Conservation (phyloP, 2,888 invertebrate genomes). For the Drosophila percnosoma region DNA sequence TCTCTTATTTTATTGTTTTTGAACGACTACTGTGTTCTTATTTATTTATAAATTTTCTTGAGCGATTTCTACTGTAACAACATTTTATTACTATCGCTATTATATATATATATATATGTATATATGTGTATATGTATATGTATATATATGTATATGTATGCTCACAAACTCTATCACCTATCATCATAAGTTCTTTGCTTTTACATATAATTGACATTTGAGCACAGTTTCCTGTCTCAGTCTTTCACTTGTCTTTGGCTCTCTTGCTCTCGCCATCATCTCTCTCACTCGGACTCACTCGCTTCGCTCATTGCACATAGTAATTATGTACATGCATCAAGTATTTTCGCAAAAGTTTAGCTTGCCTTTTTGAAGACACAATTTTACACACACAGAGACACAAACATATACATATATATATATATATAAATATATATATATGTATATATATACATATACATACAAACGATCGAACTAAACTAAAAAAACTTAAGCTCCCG, state of each 20-base stretch:
- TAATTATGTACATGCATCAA: not conserved
- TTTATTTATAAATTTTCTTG: conserved; percentile 21
- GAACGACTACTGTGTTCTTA: not conserved
- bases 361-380: conserved; percentile 12
- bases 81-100: conserved; percentile 39
- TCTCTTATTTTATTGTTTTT: not conserved
- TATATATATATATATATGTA: not conserved
- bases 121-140: not conserved
- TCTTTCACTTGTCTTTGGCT: not conserved
- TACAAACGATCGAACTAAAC: conserved; percentile 64
- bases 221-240: conserved; percentile 3
- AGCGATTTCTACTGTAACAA: conserved; percentile 35
- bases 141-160: not conserved
- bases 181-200: conserved; percentile 1
- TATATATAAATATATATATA: not conserved
- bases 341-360: conserved; percentile 4
- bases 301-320: not conserved
- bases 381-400: conserved; percentile 17
- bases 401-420: conserved; percentile 1
- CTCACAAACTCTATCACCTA: not conserved
- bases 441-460: not conserved
- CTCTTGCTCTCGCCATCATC: not conserved
- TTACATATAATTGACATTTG: not conserved
- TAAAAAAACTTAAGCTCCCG: conserved; percentile 88
- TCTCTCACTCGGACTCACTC: not conserved